These are phyloP conservation scores for Drosophila kurseongensis DNA, from an alignment of 1,140 invertebrate genomes.

Conservation along the genomic window DNA sequence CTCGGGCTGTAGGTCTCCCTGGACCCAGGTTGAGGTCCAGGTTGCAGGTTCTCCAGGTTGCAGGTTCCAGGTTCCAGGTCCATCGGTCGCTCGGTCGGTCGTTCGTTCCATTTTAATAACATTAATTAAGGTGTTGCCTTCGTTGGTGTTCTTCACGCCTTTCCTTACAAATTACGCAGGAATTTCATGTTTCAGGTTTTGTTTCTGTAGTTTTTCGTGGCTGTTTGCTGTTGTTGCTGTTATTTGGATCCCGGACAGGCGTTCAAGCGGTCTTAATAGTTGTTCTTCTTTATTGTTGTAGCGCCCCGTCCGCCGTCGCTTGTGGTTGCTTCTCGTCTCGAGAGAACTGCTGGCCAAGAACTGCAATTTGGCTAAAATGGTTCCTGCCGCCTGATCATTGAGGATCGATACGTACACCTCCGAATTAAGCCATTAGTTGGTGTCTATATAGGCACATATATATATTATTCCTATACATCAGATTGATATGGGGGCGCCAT, in stretches of 20 bases:
- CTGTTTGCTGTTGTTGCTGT: slow-evolving; percentile 35
- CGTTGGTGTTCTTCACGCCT: slow-evolving; percentile 85
- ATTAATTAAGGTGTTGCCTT: slow-evolving; percentile 85
- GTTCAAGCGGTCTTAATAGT: slow-evolving; percentile 71
- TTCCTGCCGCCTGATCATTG: slow-evolving; percentile 35
- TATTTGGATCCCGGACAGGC: slow-evolving; percentile 43
- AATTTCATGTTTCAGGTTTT: slow-evolving; percentile 84
- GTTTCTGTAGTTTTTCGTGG: slow-evolving; percentile 55
- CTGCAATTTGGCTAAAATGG: slow-evolving; percentile 53
- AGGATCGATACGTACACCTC: slow-evolving; percentile 41
- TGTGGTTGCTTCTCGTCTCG: slow-evolving; percentile 30
- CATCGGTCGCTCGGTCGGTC: slow-evolving; percentile 66
- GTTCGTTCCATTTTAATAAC: slow-evolving; percentile 84
- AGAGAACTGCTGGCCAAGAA: slow-evolving; percentile 29
- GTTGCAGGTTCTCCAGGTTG: slow-evolving; percentile 32
- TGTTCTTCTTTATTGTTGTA: slow-evolving; percentile 61
- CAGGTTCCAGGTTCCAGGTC: slow-evolving; percentile 30
- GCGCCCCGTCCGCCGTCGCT: slow-evolving; percentile 42
- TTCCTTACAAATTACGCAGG: slow-evolving; percentile 84
- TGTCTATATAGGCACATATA: slow-evolving; percentile 3
- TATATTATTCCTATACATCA: slow-evolving; percentile 32
- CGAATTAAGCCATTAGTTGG: slow-evolving; percentile 48
- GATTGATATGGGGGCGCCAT: slow-evolving; percentile 54
- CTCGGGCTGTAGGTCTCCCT: slow-evolving; percentile 27
- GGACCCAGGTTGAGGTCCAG: slow-evolving; percentile 27